Evolutionary conservation across 2,888 invertebrate genomes (phyloP), one percentile per base, ranked within the genome.

Genomic region (Eretmocerus hayati): DNA sequence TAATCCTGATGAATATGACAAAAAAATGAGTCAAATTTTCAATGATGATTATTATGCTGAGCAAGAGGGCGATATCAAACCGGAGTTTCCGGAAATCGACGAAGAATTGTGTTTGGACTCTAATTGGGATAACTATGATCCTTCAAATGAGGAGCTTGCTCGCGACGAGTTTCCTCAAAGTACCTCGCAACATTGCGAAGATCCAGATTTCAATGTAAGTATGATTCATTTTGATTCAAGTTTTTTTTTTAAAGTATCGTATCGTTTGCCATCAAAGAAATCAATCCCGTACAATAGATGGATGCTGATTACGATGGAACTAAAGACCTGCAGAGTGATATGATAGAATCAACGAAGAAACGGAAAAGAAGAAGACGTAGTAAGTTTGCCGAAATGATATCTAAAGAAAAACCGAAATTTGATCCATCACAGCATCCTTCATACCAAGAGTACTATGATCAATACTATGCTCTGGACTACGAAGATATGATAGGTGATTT

Each of bases 401-500:
- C 81, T 15, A 74, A 79, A 30, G 80, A 86, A 44, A 94, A 94
- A 65, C 95, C 95, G 0, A 77, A 81, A 44, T 95, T 87, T 72
- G 81, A 95, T 69, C 90, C 94, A 0, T 74, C 78, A 0, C 62
- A 65, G 11, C 76, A 82, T 50, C 80, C 85, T 53, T 84, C 84
- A 0, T 94, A 90, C 70, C 81, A 85, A 26, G 79, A 93, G 59
- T 94, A 94, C 65, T 82, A 94, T 66, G 91, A 96, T 62, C 94
- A 96, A 70, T 96, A 95, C 69, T 96, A 96, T 66, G 83, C 87
- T 62, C 75, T 96, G 66, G 92, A 96, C 71, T 97, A 89, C 69
- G 97, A 97, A 66, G 97, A 99, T 71, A 81, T 96, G 42, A 85
- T 97, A 41, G 95, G 85, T 0, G 93, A 95, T 65, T 71, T 87